Conservation (phyloP, 2,113 vertebrate genomes). For the Otolemur garnettii region DNA sequence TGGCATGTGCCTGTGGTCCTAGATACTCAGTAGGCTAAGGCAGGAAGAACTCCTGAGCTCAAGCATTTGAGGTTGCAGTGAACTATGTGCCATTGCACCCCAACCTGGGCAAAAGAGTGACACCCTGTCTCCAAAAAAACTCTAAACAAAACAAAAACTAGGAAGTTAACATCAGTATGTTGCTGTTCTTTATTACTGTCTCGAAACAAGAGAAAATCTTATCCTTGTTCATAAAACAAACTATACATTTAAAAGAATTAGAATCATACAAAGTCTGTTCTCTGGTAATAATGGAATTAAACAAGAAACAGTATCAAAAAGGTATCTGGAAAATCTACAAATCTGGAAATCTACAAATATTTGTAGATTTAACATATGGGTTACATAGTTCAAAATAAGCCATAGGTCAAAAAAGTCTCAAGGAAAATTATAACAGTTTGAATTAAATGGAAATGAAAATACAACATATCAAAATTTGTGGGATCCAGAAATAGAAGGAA, state of each 20-base stretch:
- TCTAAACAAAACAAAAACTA: too few relatives aligned
- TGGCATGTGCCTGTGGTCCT: too few relatives aligned
- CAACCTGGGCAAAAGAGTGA: too few relatives aligned
- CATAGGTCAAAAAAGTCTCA: background rate
- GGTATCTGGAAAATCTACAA: background rate
- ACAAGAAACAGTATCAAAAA: background rate
- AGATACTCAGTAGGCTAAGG: too few relatives aligned
- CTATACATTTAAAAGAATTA: background rate
- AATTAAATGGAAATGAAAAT: slow-evolving; percentile 5
- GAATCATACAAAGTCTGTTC: background rate
- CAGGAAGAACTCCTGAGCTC: too few relatives aligned
- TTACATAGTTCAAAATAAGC: background rate
- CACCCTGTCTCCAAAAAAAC: too few relatives aligned
- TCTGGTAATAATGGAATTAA: background rate
- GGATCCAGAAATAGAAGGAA: background rate
- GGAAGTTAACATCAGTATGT: too few relatives aligned
- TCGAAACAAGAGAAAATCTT: background rate
- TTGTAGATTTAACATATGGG: background rate
- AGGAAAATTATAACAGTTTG: background rate
- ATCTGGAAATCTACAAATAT: background rate
- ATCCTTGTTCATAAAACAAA: background rate
- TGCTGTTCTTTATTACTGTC: too few relatives aligned
- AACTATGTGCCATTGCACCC: too few relatives aligned
- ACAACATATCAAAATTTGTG: background rate
- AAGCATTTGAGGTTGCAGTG: too few relatives aligned